Evolutionary conservation across 2,797 vertebrate genomes (phyloP).

Genomic region (Sebastes trivittatus): DNA sequence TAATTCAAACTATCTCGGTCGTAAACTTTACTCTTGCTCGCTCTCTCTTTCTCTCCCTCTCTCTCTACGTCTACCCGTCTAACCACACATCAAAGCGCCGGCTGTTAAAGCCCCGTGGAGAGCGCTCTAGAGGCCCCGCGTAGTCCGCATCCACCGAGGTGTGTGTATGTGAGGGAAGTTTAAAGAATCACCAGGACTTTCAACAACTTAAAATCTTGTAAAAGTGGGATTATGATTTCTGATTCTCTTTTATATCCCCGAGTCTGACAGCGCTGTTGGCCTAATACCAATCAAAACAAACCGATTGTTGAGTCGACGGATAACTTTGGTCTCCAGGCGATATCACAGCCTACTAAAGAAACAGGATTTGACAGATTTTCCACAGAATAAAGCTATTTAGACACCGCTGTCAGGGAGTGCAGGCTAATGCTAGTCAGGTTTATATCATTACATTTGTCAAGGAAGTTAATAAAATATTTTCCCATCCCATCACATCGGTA

Average conservation of each 20-base stretch:
- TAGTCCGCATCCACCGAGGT: conserved; percentile 39
- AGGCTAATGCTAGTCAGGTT: conserved; percentile 23
- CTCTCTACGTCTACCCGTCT: conserved; percentile 36
- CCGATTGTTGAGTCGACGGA: conserved; percentile 40
- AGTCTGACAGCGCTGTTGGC: conserved; percentile 50
- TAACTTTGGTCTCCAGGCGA: conserved; percentile 33
- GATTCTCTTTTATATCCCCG: conserved; percentile 61
- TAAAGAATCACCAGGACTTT: conserved; percentile 53
- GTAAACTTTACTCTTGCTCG: conserved; percentile 35
- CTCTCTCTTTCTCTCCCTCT: neutral
- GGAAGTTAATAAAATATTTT: conserved; percentile 36
- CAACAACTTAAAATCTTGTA: conserved; percentile 51
- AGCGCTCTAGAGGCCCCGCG: conserved; percentile 37
- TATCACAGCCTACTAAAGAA: conserved; percentile 13
- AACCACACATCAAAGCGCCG: conserved; percentile 61
- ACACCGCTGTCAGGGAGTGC: neutral
- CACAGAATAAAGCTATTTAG: conserved; percentile 18
- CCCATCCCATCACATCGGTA: neutral
- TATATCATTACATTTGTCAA: conserved; percentile 30
- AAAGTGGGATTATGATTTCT: conserved; percentile 56
- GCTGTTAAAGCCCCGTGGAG: conserved; percentile 41
- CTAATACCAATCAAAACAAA: conserved; percentile 59
- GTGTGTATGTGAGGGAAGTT: conserved; percentile 50
- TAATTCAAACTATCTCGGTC: conserved; percentile 45
- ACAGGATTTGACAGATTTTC: conserved; percentile 34